These are phyloP conservation scores for Gadopsis marmoratus DNA, from an alignment of 2,797 vertebrate species.

Conservation along the genomic window DNA sequence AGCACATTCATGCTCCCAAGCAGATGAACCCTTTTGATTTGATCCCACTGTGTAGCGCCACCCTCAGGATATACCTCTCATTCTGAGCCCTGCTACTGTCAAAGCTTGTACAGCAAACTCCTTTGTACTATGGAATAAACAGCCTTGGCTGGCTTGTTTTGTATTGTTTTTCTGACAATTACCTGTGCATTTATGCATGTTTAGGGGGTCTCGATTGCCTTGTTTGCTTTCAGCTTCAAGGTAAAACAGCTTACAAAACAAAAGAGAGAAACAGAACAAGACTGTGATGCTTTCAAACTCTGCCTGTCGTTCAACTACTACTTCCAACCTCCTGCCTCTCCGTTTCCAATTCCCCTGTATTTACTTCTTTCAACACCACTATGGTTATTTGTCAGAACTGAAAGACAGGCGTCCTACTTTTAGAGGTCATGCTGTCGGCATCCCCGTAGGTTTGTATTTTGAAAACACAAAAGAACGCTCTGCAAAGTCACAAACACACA, in stretches of 20 bases:
- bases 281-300: conserved; percentile 22
- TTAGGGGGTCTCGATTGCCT: not conserved
- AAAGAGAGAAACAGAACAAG: conserved; percentile 22
- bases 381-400: conserved; percentile 7
- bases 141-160: not conserved
- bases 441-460: conserved; percentile 14
- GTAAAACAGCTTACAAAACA: conserved; percentile 19
- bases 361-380: conserved; percentile 30
- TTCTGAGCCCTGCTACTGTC: not conserved
- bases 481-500: not conserved
- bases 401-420: conserved; percentile 3
- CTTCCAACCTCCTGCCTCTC: conserved; percentile 29
- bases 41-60: not conserved
- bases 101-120: not conserved
- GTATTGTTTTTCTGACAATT: conserved; percentile 6
- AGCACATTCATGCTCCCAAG: not conserved
- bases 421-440: conserved; percentile 4
- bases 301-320: not conserved
- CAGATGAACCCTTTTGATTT: conserved; percentile 2
- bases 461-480: not conserved
- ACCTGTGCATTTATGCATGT: conserved; percentile 9
- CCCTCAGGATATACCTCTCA: not conserved
- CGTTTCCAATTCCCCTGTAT: conserved; percentile 5
- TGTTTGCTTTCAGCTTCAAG: conserved; percentile 45
- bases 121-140: not conserved